Base-by-base conservation (phyloP, 2,888 invertebrate species). In the Tribolium freemani region DNA sequence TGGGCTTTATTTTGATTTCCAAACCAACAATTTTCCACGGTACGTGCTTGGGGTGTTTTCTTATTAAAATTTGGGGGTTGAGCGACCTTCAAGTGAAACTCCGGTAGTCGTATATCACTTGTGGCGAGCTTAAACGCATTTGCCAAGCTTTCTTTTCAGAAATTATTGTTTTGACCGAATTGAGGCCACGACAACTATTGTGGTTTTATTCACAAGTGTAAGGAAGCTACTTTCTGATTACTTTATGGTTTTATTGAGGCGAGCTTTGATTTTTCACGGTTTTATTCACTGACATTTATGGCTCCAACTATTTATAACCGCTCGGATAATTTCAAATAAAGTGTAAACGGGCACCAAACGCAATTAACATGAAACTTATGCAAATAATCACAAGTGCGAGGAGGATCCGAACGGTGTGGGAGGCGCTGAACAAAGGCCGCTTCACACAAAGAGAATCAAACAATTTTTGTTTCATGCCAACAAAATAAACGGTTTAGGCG, bases 171-270 rank as follows among this genome's bases (percentile, higher is more conserved):
- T 50, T 63, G 63, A 63, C 48, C 31, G 50, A 63, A 51, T 51
- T 63, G 50, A 60, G 63, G 63, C n/a, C 50, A 63, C 16, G 16
- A 16, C 21, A 31, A 63, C 50, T 11, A 45, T 66, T 66, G 66
- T 66, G 66, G 54, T 66, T 30, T 60, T 9, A 16, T 16, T 16
- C 16, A 16, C 16, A 16, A 16, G 46, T 10, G n/a, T 31, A 8
- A 53, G 54, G 66, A 66, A 66, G 66, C 66, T 26, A 66, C 66
- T 66, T 66, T 66, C 54, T 66, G 66, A 64, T 64, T 64, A 64
- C 38, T 64, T 64, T 64, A 64, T 64, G 45, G 11, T 30, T 31
- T 9, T 31, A 31, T 16, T 16, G 16, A 16, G 16, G 16, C 16
- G 16, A 16, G 16, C 16, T 16, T 16, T 16, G 16, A 16, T 16